These are phyloP conservation scores for Calameuta filiformis DNA, from an alignment of 2,888 invertebrate species.

Conservation along the genomic window DNA sequence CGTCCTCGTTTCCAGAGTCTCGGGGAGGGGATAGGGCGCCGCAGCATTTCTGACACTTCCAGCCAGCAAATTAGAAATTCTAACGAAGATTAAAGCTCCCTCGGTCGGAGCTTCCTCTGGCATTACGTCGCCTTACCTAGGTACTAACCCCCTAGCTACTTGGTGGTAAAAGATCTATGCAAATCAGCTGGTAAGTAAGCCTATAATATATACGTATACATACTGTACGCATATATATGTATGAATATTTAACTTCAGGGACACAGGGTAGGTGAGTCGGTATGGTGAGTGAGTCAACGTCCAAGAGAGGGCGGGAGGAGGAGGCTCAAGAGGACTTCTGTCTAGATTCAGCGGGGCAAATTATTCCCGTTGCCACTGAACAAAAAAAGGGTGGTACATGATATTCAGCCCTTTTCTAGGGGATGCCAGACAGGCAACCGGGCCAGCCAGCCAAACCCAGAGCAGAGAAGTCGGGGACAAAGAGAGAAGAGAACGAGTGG, in stretches of 20 bases:
- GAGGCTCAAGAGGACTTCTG: not conserved
- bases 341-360: not conserved
- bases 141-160: not conserved
- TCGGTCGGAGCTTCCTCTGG: slow-evolving; percentile 13
- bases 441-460: not conserved
- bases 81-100: slow-evolving; percentile 43
- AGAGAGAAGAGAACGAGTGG: not conserved
- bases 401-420: not conserved
- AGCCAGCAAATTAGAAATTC: slow-evolving; percentile 47
- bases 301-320: not conserved
- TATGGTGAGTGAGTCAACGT: not conserved
- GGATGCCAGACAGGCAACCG: not conserved
- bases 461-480: not conserved
- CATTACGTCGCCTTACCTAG: slow-evolving; percentile 5
- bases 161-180: slow-evolving; percentile 20
- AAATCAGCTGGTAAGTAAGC: slow-evolving; percentile 12
- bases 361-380: not conserved
- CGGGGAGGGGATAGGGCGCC: not conserved
- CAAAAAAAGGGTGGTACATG: not conserved
- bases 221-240: not conserved
- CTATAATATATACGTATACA: slow-evolving; percentile 5
- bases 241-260: not conserved
- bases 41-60: slow-evolving; percentile 20
- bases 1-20: not conserved
- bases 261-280: not conserved